Conservation (phyloP, 2,113 vertebrate species). For the Tragelaphus scriptus region DNA sequence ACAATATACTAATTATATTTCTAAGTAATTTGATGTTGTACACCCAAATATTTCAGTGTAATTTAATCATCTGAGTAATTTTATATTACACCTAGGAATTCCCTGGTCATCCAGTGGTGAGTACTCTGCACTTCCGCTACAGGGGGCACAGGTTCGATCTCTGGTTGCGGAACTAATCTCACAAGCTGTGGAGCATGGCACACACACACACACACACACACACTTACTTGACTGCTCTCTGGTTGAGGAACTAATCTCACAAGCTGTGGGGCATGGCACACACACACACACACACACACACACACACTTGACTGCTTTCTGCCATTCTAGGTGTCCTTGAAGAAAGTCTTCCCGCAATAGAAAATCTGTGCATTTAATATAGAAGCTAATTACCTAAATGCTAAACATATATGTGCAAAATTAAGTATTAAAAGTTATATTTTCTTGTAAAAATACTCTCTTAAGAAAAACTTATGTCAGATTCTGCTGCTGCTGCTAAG, state of each 20-base stretch:
- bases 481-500: too few species aligned
- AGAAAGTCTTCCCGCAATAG: background rate
- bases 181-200: background rate
- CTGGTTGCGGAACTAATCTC: background rate
- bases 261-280: background rate
- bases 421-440: constrained; percentile 30
- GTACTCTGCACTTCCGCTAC: background rate
- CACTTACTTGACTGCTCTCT: too few species aligned
- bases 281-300: background rate
- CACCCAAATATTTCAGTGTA: background rate
- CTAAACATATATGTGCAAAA: background rate
- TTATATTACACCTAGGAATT: background rate
- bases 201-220: background rate
- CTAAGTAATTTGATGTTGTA: background rate
- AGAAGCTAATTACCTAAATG: constrained; percentile 4
- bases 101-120: background rate
- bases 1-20: background rate
- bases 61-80: background rate
- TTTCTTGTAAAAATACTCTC: constrained; percentile 2
- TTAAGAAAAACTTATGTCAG: background rate
- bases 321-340: background rate
- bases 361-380: background rate
- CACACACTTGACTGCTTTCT: background rate
- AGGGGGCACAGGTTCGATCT: background rate
- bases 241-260: background rate